Evolutionary conservation across 2,113 vertebrate species (phyloP).

Genomic region (Rhadina sibilatrix): DNA sequence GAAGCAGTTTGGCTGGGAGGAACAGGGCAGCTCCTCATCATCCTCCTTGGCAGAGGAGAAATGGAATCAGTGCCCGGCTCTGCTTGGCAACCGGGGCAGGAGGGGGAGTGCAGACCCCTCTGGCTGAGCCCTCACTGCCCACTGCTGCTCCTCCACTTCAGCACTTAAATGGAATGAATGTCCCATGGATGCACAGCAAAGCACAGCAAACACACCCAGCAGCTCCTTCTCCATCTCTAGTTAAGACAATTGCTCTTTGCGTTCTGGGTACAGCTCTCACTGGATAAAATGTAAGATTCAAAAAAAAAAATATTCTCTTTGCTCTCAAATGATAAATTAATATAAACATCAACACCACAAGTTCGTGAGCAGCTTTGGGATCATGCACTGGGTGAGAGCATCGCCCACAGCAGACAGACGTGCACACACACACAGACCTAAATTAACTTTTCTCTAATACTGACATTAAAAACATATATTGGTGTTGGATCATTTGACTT

Average conservation of each 20-base stretch:
- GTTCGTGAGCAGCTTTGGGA: not conserved
- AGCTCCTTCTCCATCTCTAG: not conserved
- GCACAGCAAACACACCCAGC: not conserved
- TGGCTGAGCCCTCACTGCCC: not conserved
- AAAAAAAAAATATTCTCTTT: not conserved
- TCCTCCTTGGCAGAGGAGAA: not conserved
- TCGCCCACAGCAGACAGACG: not conserved
- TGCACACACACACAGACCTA: not conserved
- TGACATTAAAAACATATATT: not conserved
- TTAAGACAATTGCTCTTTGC: not conserved
- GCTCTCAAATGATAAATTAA: not conserved
- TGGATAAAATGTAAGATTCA: not conserved
- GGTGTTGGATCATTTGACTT: not conserved
- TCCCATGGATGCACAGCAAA: not conserved
- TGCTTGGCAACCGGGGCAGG: not conserved
- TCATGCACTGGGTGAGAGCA: not conserved
- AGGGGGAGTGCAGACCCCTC: fast-evolving
- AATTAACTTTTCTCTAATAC: not conserved
- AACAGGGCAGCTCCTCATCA: not conserved
- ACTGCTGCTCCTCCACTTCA: not conserved
- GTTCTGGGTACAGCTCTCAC: not conserved
- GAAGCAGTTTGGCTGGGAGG: not conserved
- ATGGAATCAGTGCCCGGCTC: not conserved
- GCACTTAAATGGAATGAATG: not conserved
- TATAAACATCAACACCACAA: not conserved